Percentiles rank a stretch among this genome's conserved stretches.
These are phyloP conservation scores for Atta cephalotes DNA, from an alignment of 1,140 invertebrate genomes.

Conservation along the genomic window DNA sequence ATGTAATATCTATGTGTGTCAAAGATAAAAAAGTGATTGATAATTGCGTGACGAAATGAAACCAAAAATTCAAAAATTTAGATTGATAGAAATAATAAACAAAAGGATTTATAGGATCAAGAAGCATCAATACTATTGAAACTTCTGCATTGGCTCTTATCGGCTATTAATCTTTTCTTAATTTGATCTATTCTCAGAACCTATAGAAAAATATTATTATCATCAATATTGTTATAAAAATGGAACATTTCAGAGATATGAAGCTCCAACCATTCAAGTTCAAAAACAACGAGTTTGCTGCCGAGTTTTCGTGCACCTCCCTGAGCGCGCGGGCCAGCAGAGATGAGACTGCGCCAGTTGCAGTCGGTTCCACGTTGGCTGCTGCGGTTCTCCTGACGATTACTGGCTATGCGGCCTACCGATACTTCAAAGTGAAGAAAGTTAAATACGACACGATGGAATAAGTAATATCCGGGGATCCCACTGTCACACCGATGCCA, in stretches of 20 bases:
- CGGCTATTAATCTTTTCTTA: too few relatives aligned
- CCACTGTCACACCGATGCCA: constrained; percentile 65
- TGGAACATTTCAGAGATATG: constrained; percentile 83
- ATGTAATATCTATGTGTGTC: too few relatives aligned
- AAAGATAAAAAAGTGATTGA: too few relatives aligned
- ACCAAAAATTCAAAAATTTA: too few relatives aligned
- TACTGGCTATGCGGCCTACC: constrained; percentile 94
- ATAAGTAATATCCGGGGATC: constrained; percentile 84
- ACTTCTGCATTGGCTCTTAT: too few relatives aligned
- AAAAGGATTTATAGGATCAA: too few relatives aligned
- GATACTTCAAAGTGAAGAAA: constrained; percentile 95
- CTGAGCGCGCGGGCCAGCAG: constrained; percentile 84
- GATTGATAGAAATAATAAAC: too few relatives aligned
- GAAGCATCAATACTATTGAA: too few relatives aligned
- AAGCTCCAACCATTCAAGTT: constrained; percentile 90
- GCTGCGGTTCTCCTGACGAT: constrained; percentile 92
- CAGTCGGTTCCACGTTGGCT: constrained; percentile 94
- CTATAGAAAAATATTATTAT: too few relatives aligned
- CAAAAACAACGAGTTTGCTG: constrained; percentile 88
- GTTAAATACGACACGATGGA: constrained; percentile 97
- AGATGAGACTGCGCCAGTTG: constrained; percentile 95
- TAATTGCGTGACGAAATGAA: too few relatives aligned
- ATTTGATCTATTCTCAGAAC: too few relatives aligned
- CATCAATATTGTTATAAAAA: background rate
- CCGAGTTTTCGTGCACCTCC: constrained; percentile 86